Conservation (phyloP, 1,140 invertebrate genomes). For the Saccostrea echinata region DNA sequence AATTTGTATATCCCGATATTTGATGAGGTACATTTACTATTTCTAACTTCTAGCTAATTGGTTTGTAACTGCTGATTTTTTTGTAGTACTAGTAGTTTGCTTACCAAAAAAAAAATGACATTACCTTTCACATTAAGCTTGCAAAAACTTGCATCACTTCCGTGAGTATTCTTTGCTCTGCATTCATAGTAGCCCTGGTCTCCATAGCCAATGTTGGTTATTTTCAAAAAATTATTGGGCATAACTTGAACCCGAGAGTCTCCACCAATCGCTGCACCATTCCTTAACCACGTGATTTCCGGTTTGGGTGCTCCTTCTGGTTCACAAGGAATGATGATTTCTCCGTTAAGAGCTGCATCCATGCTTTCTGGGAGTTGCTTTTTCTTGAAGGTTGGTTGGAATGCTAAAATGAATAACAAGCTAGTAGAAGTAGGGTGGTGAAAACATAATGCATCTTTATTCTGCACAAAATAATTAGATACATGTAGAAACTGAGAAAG, state of each 20-base stretch:
- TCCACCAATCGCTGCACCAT: conserved; percentile 87
- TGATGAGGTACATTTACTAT: too few species aligned
- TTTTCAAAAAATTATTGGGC: conserved; percentile 63
- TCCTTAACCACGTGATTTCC: conserved; percentile 89
- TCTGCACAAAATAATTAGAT: too few species aligned
- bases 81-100: too few species aligned
- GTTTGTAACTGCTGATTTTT: too few species aligned
- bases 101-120: neutral
- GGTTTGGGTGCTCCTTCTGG: conserved; percentile 96
- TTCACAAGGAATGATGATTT: conserved; percentile 94
- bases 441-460: too few species aligned
- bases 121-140: conserved; percentile 67
- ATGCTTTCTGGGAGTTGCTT: conserved; percentile 91
- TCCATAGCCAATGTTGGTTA: conserved; percentile 52
- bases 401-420: conserved; percentile 81
- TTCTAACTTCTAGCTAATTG: too few species aligned
- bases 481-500: too few species aligned
- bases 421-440: too few species aligned
- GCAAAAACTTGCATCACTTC: conserved; percentile 60
- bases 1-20: too few species aligned
- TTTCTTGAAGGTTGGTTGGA: conserved; percentile 95
- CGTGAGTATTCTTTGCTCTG: conserved; percentile 65
- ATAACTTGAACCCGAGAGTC: conserved; percentile 83
- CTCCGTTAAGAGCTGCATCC: conserved; percentile 93
- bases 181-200: conserved; percentile 71